Base-by-base conservation (phyloP, 2,888 invertebrate species). In the Trissoscelio sp. region DNA sequence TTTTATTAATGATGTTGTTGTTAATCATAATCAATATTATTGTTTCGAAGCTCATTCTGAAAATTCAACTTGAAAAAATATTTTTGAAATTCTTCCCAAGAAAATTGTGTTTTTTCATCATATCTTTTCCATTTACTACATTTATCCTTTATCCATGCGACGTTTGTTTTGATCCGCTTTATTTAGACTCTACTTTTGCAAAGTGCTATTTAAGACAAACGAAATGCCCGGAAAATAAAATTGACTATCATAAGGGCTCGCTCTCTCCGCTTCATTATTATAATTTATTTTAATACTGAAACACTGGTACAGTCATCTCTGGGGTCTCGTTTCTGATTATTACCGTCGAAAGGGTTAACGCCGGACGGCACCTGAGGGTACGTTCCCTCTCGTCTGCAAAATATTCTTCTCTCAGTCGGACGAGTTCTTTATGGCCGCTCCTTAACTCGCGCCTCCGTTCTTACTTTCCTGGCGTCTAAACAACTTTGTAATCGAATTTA, bases 271-370 rank as follows among this genome's bases (percentile, higher is more conserved):
- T 87, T 84, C 85, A 86, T 89, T 88, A 88, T 89, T 89, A 87
- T 88, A 88, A 91, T 90, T 89, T 88, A 88, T 90, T 90, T 89
- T 90, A 90, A 90, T 91, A 88, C 83, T 57, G 72, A 84, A 78
- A 80, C 73, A 81, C 57, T 60, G 83, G 83, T 83, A 84, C 83
- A 86, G 86, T 83, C 81, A 85, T 90, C 91, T 90, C 91, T 62
- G 74, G 91, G 90, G 91, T 83, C 86, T 88, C 91, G 89, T 91
- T 91, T 86, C 84, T 88, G 89, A 89, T 90, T 91, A 91, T 91
- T 90, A 91, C 89, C 83, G 57, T 87, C 87, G 87, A 90, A 91
- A 91, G 91, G 91, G 91, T 91, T 91, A 87, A 86, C 78, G 79
- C 86, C 70, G 82, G 85, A 83, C 82, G 88, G 88, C 86, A 90